Conservation (phyloP, 2,888 invertebrate genomes). For the Nipponacmea schrenckii region DNA sequence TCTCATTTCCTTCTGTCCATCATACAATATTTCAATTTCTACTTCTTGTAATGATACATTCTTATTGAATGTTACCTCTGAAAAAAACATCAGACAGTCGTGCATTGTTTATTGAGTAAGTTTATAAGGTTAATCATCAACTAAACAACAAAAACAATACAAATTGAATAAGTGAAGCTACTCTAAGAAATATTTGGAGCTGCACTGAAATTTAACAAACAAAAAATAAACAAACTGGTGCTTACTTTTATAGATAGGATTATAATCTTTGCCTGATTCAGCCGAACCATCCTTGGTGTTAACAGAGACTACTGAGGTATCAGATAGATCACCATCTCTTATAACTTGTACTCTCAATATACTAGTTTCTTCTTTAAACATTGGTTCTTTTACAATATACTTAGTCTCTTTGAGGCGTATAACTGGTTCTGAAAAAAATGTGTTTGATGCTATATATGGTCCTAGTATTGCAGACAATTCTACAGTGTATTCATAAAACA, state of each 20-base stretch:
- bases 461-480: no score
- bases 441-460: no score
- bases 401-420: constrained; percentile 60
- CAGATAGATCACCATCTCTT: constrained; percentile 62
- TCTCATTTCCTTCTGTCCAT: constrained; percentile 61
- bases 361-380: constrained; percentile 52
- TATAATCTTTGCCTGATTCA: constrained; percentile 64
- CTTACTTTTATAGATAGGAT: constrained; percentile 62
- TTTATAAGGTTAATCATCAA: no score
- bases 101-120: background rate
- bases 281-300: constrained; percentile 67
- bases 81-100: no score
- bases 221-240: no score
- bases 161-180: background rate
- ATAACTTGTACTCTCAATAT: constrained; percentile 58
- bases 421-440: constrained; percentile 54
- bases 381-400: constrained; percentile 64
- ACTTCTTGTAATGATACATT: constrained; percentile 58
- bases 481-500: no score
- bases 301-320: constrained; percentile 58
- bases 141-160: background rate
- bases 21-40: constrained; percentile 63
- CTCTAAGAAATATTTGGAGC: background rate
- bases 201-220: background rate
- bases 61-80: constrained; percentile 62